phyloP scores from a whole-genome alignment of 2,888 invertebrate genomes.

The Sinohyriopsis cumingii region DNA sequence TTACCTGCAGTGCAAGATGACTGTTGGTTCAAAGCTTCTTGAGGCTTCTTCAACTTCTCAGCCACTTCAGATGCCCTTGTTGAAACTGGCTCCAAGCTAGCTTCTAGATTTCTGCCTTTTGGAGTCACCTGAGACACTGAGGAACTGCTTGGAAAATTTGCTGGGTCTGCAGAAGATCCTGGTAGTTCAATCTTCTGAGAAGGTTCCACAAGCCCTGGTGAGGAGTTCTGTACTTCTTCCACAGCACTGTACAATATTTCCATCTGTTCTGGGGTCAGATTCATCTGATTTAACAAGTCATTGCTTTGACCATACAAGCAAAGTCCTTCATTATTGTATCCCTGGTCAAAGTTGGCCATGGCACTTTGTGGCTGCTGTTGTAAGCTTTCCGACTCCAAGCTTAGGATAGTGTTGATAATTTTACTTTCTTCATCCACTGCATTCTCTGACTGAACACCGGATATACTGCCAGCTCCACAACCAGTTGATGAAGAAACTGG shows the following conservation, averaged over 20 bases:
- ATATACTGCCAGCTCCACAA: not conserved
- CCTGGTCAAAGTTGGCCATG: conserved; percentile 10
- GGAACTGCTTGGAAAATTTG: conserved; percentile 10
- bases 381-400: conserved; percentile 54
- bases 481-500: conserved; percentile 2
- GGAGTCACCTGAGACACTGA: not conserved
- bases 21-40: no score
- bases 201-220: conserved; percentile 28
- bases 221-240: conserved; percentile 53
- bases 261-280: conserved; percentile 61
- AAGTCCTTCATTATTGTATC: conserved; percentile 20
- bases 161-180: no score
- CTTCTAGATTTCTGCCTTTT: no score
- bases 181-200: no score
- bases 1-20: no score
- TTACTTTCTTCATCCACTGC: conserved; percentile 54
- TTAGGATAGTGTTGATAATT: conserved; percentile 62
- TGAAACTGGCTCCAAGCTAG: no score
- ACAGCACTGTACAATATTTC: conserved; percentile 56
- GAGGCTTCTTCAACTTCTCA: no score
- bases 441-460: conserved; percentile 6
- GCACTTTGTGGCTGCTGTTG: not conserved
- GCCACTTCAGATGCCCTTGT: no score
- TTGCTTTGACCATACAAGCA: conserved; percentile 20
- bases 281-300: conserved; percentile 48